phyloP scores from a whole-genome alignment of 1,140 invertebrate genomes.

The Nasonia vitripennis region DNA sequence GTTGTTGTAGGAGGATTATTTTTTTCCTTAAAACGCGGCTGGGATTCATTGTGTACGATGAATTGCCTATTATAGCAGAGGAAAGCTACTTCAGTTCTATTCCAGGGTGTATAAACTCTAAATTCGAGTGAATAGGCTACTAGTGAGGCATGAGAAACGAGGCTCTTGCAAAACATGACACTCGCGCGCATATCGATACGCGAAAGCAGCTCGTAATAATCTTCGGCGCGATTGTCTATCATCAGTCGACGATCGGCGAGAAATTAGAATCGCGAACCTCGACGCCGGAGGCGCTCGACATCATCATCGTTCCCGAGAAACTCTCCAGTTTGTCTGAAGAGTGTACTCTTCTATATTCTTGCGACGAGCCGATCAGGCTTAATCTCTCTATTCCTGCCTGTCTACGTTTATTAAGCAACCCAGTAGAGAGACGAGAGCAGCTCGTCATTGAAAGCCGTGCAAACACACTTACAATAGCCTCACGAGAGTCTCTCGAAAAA shows the following conservation, averaged over 20 bases:
- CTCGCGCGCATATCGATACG: background rate
- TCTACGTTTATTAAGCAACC: background rate
- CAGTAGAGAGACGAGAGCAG: no score
- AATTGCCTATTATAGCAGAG: no score
- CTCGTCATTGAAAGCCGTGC: background rate
- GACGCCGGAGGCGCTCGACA: constrained; percentile 13
- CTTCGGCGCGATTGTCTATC: constrained; percentile 21
- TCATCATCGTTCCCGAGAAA: constrained; percentile 29
- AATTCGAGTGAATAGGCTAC: background rate
- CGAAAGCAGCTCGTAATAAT: constrained; percentile 9
- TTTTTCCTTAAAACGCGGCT: background rate
- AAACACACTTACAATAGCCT: background rate
- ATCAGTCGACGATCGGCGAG: constrained; percentile 21
- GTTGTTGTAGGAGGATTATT: background rate
- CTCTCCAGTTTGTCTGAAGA: background rate
- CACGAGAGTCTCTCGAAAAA: background rate
- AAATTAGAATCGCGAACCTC: constrained; percentile 15
- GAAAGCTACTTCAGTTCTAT: no score
- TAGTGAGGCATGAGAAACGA: background rate
- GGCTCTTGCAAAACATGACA: background rate
- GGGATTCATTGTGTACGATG: no score
- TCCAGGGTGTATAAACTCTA: background rate
- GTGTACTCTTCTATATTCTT: background rate
- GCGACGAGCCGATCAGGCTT: background rate
- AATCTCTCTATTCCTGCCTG: background rate